Conservation (phyloP, 2,888 invertebrate genomes). For the Pheosia gnoma region DNA sequence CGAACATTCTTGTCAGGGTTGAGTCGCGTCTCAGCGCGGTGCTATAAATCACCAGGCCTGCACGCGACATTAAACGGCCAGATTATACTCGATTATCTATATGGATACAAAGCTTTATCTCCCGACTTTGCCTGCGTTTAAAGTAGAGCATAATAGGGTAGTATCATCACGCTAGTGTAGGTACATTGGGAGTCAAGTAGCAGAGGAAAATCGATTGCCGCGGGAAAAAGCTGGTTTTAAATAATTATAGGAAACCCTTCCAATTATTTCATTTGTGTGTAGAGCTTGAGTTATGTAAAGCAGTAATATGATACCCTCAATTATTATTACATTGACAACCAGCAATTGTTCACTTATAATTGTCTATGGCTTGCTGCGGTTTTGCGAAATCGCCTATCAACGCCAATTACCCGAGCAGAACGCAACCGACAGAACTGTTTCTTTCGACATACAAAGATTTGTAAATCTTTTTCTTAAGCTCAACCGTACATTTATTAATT, state of each 20-base stretch:
- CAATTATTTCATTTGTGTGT: too few species aligned
- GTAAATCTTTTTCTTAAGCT: too few species aligned
- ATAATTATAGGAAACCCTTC: too few species aligned
- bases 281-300: conserved; percentile 20
- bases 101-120: conserved; percentile 2
- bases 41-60: conserved; percentile 47
- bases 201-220: too few species aligned
- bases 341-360: conserved; percentile 69
- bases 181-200: too few species aligned
- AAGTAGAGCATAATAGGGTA: neutral
- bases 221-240: too few species aligned
- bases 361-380: conserved; percentile 43
- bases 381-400: conserved; percentile 57
- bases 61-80: conserved; percentile 48
- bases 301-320: conserved; percentile 62
- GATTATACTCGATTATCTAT: conserved; percentile 36
- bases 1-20: conserved; percentile 15
- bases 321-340: conserved; percentile 63
- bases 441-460: conserved; percentile 16
- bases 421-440: conserved; percentile 39
- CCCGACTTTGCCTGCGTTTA: conserved; percentile 15
- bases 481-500: too few species aligned
- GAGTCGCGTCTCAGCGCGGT: conserved; percentile 27
- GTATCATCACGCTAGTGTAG: too few species aligned
- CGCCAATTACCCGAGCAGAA: conserved; percentile 40